These are phyloP conservation scores for Orthochromis indermauri DNA, from an alignment of 2,113 vertebrate genomes.

Conservation along the genomic window DNA sequence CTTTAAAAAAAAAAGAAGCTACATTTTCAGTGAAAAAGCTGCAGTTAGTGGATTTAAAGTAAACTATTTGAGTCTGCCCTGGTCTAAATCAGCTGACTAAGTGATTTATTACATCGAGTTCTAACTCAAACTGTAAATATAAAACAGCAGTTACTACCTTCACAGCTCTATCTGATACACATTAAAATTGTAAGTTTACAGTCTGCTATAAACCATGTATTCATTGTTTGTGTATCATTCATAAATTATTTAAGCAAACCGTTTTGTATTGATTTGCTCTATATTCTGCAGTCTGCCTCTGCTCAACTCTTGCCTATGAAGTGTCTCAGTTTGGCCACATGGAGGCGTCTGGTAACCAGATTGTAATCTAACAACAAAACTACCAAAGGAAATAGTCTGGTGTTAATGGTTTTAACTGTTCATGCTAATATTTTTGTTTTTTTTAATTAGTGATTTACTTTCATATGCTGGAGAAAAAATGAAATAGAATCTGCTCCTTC, in stretches of 20 bases:
- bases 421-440: neutral
- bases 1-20: neutral
- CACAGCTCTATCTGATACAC: neutral
- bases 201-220: neutral
- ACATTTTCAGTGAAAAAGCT: neutral
- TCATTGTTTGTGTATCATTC: neutral
- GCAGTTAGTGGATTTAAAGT: neutral
- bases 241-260: neutral
- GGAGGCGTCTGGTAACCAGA: neutral
- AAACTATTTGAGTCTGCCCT: neutral
- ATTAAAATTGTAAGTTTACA: neutral
- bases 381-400: rapidly evolving
- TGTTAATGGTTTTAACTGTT: neutral
- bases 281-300: neutral
- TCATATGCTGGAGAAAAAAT: neutral
- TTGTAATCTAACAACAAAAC: neutral
- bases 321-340: neutral
- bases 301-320: neutral
- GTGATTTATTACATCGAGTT: neutral
- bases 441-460: neutral
- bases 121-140: neutral
- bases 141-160: neutral
- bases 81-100: neutral
- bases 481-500: neutral
- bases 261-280: neutral